Percentiles rank a stretch among this genome's conserved stretches.
Evolutionary conservation across 2,113 vertebrate species (phyloP).

Genomic region (Lates calcarifer): DNA sequence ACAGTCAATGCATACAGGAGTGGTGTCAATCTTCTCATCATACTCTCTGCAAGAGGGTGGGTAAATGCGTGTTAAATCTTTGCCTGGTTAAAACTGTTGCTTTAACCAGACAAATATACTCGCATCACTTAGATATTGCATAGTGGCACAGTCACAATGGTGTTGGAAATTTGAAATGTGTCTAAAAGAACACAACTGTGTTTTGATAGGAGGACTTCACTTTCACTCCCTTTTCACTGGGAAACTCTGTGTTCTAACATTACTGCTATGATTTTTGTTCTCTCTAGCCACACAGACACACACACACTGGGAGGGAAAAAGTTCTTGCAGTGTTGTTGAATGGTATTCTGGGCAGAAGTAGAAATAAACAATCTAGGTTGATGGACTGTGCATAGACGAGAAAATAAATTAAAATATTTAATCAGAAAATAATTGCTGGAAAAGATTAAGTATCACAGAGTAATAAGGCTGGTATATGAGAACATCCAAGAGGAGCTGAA

Average conservation of each 20-base stretch:
- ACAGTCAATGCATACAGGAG: neutral
- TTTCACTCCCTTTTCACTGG: neutral
- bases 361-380: slow-evolving; percentile 7
- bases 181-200: neutral
- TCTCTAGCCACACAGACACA: neutral
- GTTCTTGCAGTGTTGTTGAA: slow-evolving; percentile 1
- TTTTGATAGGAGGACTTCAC: neutral
- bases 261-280: neutral
- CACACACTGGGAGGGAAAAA: neutral
- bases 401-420: slow-evolving; percentile 15
- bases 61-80: slow-evolving; percentile 7
- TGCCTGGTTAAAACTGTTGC: neutral
- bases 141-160: neutral
- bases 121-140: neutral
- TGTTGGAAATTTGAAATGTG: neutral
- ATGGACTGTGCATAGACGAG: neutral
- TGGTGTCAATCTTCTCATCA: neutral
- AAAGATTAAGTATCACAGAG: slow-evolving; percentile 7
- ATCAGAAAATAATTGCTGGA: neutral
- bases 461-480: neutral
- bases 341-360: slow-evolving; percentile 10
- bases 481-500: neutral
- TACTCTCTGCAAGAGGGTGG: neutral
- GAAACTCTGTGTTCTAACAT: neutral
- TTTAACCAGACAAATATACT: neutral